phyloP scores from a whole-genome alignment of 2,797 vertebrate species.

The Eutrigla gurnardus region DNA sequence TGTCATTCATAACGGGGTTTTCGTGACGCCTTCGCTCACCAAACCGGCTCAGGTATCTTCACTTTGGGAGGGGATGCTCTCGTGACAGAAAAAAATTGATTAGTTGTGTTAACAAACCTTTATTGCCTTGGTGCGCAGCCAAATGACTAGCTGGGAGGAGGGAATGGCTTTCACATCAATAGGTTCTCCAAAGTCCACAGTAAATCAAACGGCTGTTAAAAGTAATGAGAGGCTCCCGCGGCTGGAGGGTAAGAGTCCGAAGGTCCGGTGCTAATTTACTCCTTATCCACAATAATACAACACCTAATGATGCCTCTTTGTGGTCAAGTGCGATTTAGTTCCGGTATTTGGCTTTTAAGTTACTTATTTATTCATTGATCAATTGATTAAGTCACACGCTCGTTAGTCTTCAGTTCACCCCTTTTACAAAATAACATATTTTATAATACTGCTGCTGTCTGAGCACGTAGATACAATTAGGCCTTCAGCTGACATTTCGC shows the following conservation, averaged over 20 bases:
- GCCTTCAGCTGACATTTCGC: background rate
- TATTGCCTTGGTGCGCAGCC: slow-evolving; percentile 60
- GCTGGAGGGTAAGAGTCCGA: slow-evolving; percentile 29
- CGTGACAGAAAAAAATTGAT: slow-evolving; percentile 70
- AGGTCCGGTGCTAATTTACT: slow-evolving; percentile 36
- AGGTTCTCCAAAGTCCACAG: slow-evolving; percentile 47
- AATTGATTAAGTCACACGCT: background rate
- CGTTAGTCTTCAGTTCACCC: background rate
- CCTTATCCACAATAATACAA: slow-evolving; percentile 7
- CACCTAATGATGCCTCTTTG: slow-evolving; percentile 7
- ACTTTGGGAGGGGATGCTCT: slow-evolving; percentile 33
- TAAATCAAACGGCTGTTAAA: slow-evolving; percentile 62
- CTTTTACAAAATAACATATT: background rate
- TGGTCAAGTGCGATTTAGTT: slow-evolving; percentile 8
- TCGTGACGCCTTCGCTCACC: slow-evolving; percentile 24
- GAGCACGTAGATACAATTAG: background rate
- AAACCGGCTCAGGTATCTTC: slow-evolving; percentile 44
- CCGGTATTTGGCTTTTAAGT: background rate
- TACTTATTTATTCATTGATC: slow-evolving; percentile 1
- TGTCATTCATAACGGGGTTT: slow-evolving; percentile 46
- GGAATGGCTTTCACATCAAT: slow-evolving; percentile 48
- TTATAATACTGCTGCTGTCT: background rate
- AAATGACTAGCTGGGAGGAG: slow-evolving; percentile 42
- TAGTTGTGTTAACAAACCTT: slow-evolving; percentile 75
- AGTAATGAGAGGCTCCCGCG: slow-evolving; percentile 31